phyloP scores from a whole-genome alignment of 2,888 invertebrate genomes.

The Orthosia incerta region DNA sequence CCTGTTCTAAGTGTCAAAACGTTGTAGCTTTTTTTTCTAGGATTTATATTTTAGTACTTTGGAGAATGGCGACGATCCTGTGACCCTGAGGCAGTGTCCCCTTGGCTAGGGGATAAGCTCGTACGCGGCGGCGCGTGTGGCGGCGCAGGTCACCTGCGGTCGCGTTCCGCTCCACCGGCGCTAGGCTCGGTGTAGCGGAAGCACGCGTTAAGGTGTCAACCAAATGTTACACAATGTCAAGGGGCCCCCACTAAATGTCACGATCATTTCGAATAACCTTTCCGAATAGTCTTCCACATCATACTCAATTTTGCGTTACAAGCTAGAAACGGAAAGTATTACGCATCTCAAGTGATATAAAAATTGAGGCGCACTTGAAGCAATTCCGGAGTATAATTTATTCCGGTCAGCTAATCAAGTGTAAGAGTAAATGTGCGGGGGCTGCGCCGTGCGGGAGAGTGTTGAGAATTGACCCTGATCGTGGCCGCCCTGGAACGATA shows the following conservation, averaged over 20 bases:
- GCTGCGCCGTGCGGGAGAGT: conserved; percentile 55
- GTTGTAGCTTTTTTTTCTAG: conserved; percentile 3
- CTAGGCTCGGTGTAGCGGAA: conserved; percentile 55
- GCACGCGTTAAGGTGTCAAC: conserved; percentile 56
- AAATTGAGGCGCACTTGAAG: conserved; percentile 54
- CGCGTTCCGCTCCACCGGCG: conserved; percentile 47
- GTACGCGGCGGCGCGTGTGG: conserved; percentile 1
- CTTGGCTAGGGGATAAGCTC: not conserved
- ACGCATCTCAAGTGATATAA: conserved; percentile 39
- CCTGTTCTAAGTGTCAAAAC: not conserved
- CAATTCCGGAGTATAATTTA: conserved; percentile 55
- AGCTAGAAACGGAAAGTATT: conserved; percentile 35
- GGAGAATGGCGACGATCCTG: not conserved
- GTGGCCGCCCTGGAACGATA: conserved; percentile 59
- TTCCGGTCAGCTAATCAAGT: conserved; percentile 62
- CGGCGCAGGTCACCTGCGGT: conserved; percentile 11
- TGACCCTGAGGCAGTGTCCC: not conserved
- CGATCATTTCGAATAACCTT: conserved; percentile 11
- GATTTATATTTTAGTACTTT: not conserved
- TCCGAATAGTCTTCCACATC: conserved; percentile 12
- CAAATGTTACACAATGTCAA: conserved; percentile 40
- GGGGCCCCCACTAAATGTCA: conserved; percentile 24
- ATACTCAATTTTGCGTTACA: conserved; percentile 6
- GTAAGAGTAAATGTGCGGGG: conserved; percentile 63
- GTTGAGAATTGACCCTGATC: conserved; percentile 69